Conservation (phyloP, 2,113 vertebrate genomes). For the Gymnocephalus cernua region DNA sequence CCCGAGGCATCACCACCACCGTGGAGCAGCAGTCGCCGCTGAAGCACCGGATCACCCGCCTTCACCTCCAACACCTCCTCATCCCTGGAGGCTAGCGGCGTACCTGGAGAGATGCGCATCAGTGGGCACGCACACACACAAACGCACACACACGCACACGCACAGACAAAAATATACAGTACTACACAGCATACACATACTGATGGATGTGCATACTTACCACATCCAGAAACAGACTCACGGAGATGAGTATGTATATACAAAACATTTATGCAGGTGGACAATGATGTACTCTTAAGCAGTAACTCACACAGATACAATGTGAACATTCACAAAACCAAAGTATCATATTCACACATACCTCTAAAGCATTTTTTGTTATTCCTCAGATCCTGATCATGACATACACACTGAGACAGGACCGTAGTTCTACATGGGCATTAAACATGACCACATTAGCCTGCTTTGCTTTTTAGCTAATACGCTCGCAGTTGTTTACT, state of each 20-base stretch:
- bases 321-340: neutral
- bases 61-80: constrained; percentile 80
- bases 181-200: constrained; percentile 31
- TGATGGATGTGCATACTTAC: constrained; percentile 55
- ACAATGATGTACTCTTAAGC: constrained; percentile 1
- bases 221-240: constrained; percentile 27
- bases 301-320: constrained; percentile 1
- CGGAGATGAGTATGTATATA: constrained; percentile 1
- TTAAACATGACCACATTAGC: neutral
- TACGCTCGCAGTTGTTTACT: neutral
- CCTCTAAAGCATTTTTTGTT: neutral
- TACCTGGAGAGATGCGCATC: constrained; percentile 80
- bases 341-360: neutral
- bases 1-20: constrained; percentile 72
- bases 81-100: constrained; percentile 72
- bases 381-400: neutral
- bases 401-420: neutral
- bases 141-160: constrained; percentile 27
- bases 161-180: neutral
- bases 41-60: constrained; percentile 75
- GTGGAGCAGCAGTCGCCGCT: constrained; percentile 76
- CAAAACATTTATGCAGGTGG: constrained; percentile 16
- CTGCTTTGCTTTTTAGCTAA: neutral
- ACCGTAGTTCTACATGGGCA: neutral
- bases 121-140: constrained; percentile 56